Evolutionary conservation across 2,113 vertebrate genomes (phyloP).

Genomic region (Pogonocichla stellata): DNA sequence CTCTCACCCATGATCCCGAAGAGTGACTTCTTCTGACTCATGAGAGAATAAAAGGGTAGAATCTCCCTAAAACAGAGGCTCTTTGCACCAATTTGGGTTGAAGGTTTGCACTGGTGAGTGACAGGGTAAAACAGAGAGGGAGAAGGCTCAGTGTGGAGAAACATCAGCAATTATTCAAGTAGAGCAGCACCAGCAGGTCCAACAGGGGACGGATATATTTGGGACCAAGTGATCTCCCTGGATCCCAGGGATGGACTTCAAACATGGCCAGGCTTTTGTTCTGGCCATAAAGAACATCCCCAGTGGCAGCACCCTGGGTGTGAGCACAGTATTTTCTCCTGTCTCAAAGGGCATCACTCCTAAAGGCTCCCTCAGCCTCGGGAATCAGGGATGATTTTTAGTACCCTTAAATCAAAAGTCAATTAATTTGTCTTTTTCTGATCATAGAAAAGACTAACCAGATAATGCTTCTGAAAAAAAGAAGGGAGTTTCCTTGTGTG

Average conservation of each 20-base stretch:
- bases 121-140: background rate
- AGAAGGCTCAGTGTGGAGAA: background rate
- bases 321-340: background rate
- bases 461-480: background rate
- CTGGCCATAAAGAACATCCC: background rate
- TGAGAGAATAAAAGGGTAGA: background rate
- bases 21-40: background rate
- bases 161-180: background rate
- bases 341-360: background rate
- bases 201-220: background rate
- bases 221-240: background rate
- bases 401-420: background rate
- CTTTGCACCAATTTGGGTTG: background rate
- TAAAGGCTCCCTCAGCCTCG: background rate
- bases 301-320: background rate
- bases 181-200: background rate
- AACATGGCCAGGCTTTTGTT: no score
- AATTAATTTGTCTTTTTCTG: background rate
- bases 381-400: background rate
- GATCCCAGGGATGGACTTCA: background rate
- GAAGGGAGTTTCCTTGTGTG: background rate
- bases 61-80: fast-evolving
- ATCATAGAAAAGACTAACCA: background rate
- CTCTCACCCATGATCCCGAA: fast-evolving
- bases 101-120: background rate